These are phyloP conservation scores for Trichonephila inaurata DNA, from an alignment of 1,140 invertebrate species.

Conservation along the genomic window DNA sequence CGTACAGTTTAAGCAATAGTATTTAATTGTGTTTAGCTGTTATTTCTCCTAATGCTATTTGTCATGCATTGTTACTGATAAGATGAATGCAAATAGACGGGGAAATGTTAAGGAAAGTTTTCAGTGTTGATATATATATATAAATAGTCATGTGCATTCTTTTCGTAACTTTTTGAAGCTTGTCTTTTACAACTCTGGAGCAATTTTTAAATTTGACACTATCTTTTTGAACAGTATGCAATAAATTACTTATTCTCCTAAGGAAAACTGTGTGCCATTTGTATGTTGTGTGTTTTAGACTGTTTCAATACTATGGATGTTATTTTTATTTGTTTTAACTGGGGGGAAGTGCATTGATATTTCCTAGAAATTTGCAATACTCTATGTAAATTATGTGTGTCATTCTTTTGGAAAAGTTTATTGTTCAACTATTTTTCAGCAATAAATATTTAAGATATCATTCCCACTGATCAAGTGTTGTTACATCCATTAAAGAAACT, in stretches of 20 bases:
- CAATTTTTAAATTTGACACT: conserved; percentile 67
- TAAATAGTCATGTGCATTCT: conserved; percentile 34
- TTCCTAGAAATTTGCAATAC: conserved; percentile 38
- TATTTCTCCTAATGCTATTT: not conserved
- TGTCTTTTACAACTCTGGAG: conserved; percentile 68
- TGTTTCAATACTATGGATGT: conserved; percentile 32
- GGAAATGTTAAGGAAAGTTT: conserved; percentile 48
- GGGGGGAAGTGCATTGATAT: conserved; percentile 19
- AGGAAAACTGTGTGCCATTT: conserved; percentile 66
- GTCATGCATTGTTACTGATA: not conserved
- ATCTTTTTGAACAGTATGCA: conserved; percentile 26
- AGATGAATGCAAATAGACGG: not conserved
- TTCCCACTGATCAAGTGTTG: conserved; percentile 73
- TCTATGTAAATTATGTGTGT: conserved; percentile 47
- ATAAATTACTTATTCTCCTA: not conserved
- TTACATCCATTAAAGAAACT: conserved; percentile 62
- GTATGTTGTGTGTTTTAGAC: conserved; percentile 50
- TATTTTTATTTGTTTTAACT: conserved; percentile 53
- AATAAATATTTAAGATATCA: conserved; percentile 74
- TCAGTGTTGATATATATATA: conserved; percentile 44
- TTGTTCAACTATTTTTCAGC: conserved; percentile 73
- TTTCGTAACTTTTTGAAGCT: conserved; percentile 62
- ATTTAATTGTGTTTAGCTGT: conserved; percentile 9
- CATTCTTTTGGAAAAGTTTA: conserved; percentile 63
- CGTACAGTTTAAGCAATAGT: not conserved